These are phyloP conservation scores for Carterocephalus palaemon DNA, from an alignment of 2,888 invertebrate species.

Conservation along the genomic window DNA sequence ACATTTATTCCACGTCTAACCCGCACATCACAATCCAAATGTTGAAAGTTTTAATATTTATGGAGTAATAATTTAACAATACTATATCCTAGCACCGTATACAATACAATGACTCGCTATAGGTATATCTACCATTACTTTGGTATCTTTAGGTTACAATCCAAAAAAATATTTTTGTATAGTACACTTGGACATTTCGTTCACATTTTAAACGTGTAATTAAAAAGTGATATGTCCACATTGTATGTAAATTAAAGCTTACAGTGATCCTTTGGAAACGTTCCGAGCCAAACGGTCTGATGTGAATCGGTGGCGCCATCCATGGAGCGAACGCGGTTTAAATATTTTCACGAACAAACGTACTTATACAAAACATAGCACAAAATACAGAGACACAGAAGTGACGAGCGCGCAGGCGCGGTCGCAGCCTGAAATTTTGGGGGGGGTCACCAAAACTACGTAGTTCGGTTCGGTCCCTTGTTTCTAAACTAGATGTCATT, in stretches of 20 bases:
- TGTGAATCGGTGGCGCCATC: conserved; percentile 26
- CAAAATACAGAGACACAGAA: too few relatives aligned
- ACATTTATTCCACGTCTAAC: conserved; percentile 24
- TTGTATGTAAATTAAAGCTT: conserved; percentile 63
- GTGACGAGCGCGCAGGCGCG: too few relatives aligned
- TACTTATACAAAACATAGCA: conserved; percentile 30
- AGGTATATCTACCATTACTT: conserved; percentile 46
- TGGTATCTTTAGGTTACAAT: conserved; percentile 45
- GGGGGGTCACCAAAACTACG: too few relatives aligned
- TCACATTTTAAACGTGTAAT: conserved; percentile 35
- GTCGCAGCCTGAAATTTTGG: too few relatives aligned
- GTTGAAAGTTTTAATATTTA: conserved; percentile 23
- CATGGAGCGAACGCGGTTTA: conserved; percentile 24
- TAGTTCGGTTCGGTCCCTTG: too few relatives aligned
- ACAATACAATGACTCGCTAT: conserved; percentile 55
- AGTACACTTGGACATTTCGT: conserved; percentile 48
- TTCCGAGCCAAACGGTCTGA: conserved; percentile 32
- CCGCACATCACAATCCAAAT: conserved; percentile 2
- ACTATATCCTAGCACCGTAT: conserved; percentile 65
- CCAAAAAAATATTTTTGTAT: conserved; percentile 37
- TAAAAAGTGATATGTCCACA: conserved; percentile 58
- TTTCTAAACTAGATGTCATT: too few relatives aligned
- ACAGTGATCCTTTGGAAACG: conserved; percentile 41
- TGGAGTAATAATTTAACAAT: conserved; percentile 53
- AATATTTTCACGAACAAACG: conserved; percentile 27